phyloP scores from a whole-genome alignment of 2,797 vertebrate genomes.

The Chloroceryle amazona region DNA sequence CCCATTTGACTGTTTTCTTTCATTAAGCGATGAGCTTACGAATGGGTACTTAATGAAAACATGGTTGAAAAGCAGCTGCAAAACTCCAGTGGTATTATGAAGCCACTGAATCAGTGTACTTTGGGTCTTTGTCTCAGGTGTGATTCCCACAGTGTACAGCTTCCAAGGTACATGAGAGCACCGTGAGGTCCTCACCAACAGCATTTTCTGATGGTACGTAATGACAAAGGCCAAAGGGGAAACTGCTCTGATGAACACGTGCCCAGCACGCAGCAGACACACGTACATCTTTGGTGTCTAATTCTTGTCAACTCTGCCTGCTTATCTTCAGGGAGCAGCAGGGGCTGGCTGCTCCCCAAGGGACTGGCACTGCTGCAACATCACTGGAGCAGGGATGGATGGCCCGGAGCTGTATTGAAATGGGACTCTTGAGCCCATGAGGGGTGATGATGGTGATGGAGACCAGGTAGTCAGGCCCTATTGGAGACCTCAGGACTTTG shows the following conservation, averaged over 20 bases:
- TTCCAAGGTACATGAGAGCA: background rate
- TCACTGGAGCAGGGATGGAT: background rate
- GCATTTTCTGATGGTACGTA: background rate
- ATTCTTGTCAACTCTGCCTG: background rate
- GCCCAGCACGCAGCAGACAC: accelerated
- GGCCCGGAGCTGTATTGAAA: background rate
- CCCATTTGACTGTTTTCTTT: background rate
- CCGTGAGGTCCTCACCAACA: background rate
- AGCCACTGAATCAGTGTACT: background rate
- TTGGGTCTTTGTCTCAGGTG: background rate
- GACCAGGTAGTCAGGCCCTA: accelerated
- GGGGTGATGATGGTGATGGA: background rate
- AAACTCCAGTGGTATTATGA: background rate
- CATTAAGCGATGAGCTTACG: background rate
- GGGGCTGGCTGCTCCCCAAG: accelerated
- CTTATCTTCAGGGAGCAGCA: background rate
- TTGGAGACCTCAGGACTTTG: background rate
- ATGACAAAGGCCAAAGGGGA: background rate
- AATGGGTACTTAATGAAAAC: background rate
- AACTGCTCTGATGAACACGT: background rate
- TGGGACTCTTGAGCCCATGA: background rate
- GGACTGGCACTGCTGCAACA: background rate
- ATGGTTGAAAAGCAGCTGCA: background rate
- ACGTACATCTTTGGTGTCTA: accelerated
- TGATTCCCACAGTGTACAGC: background rate